These are phyloP conservation scores for Aplochiton taeniatus DNA, from an alignment of 2,797 vertebrate genomes.

Conservation along the genomic window DNA sequence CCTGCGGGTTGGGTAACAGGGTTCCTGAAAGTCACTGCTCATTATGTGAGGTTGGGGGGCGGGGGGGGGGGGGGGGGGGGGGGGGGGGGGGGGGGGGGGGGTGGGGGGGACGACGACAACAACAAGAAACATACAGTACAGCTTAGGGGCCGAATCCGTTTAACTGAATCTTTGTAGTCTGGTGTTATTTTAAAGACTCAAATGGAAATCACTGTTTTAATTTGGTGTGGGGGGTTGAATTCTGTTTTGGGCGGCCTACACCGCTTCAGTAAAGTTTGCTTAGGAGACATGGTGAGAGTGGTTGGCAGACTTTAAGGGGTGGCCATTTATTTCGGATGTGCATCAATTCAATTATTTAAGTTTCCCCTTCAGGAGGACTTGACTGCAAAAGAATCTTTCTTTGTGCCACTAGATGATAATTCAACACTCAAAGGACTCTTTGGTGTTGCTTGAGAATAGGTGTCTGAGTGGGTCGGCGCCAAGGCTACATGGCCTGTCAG, in stretches of 20 bases:
- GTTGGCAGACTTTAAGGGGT: neutral
- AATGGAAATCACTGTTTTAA: neutral
- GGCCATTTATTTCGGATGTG: neutral
- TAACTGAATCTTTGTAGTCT: too few species aligned
- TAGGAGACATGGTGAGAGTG: constrained; percentile 5
- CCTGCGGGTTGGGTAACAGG: constrained; percentile 29
- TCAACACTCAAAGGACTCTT: constrained; percentile 12
- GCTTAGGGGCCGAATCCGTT: too few species aligned
- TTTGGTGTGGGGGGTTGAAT: too few species aligned
- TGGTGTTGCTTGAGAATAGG: constrained; percentile 50
- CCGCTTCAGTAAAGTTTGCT: constrained; percentile 2
- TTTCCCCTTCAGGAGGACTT: constrained; percentile 29
- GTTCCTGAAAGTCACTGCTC: constrained; percentile 39
- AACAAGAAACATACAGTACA: too few species aligned
- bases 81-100: too few species aligned
- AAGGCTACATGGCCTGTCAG: constrained; percentile 54
- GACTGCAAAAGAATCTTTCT: constrained; percentile 24
- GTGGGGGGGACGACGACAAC: too few species aligned
- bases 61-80: too few species aligned
- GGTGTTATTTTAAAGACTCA: too few species aligned
- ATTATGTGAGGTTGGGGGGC: constrained; percentile 51
- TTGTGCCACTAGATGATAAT: constrained; percentile 22
- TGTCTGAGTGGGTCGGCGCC: constrained; percentile 59
- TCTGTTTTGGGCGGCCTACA: neutral
- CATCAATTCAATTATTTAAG: too few species aligned